phyloP scores from a whole-genome alignment of 2,113 vertebrate species.

The Chrysochloris asiatica region DNA sequence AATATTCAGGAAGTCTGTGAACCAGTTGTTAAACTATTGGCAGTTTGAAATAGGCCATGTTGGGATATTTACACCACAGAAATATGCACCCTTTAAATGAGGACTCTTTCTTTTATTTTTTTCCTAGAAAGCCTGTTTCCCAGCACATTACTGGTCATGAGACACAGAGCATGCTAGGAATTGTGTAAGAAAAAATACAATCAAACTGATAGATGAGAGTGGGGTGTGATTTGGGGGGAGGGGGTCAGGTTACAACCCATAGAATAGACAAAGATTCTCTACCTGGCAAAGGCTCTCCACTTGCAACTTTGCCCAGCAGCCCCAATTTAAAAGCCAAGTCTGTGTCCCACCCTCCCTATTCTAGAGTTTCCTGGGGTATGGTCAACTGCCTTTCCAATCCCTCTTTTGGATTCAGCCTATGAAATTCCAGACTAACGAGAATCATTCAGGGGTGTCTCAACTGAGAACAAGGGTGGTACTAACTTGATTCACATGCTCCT shows the following conservation, averaged over 20 bases:
- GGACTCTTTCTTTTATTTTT: not conserved
- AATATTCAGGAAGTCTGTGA: no score
- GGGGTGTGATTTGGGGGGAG: no score
- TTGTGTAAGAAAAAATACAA: not conserved
- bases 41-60: not conserved
- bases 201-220: not conserved
- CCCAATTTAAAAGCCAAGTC: not conserved
- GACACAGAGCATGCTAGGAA: not conserved
- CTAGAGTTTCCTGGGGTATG: not conserved
- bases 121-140: rapidly evolving
- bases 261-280: not conserved
- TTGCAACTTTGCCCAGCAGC: not conserved
- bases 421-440: not conserved
- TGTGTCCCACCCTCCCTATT: not conserved
- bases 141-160: not conserved
- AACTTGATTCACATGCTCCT: not conserved
- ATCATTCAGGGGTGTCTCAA: rapidly evolving
- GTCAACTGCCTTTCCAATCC: not conserved
- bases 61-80: not conserved
- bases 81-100: not conserved
- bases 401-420: not conserved
- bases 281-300: not conserved
- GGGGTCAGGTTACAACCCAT: rapidly evolving
- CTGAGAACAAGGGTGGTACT: slow-evolving; percentile 23
- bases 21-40: no score